Percentiles rank a stretch among this genome's conserved stretches.
Conservation (phyloP, 2,888 invertebrate genomes). For the Cheilosia vulpina region DNA sequence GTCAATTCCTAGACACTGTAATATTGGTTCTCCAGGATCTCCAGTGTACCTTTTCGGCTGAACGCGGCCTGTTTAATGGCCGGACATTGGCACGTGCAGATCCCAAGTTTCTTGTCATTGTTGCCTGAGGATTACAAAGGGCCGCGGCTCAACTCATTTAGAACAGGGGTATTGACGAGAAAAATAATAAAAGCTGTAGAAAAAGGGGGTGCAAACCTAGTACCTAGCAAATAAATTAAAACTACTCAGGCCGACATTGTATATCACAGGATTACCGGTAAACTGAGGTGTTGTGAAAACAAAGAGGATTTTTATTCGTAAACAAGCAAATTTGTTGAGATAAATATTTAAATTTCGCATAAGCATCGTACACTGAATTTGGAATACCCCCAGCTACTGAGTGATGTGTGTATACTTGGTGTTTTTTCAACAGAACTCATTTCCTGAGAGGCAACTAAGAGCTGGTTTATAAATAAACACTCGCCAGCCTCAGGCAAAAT, state of each 20-base stretch:
- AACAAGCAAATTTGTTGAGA: constrained; percentile 50
- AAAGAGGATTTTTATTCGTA: constrained; percentile 42
- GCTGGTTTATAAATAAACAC: constrained; percentile 58
- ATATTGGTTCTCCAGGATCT: too few species aligned
- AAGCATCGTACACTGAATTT: background rate
- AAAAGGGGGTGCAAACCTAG: too few species aligned
- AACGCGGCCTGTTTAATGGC: too few species aligned
- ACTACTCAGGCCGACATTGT: background rate
- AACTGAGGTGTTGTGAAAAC: constrained; percentile 60
- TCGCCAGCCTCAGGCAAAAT: constrained; percentile 10
- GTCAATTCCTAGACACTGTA: too few species aligned
- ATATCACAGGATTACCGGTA: constrained; percentile 15
- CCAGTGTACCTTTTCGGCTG: too few species aligned
- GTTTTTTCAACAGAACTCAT: constrained; percentile 58
- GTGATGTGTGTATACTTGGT: constrained; percentile 44
- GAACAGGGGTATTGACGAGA: too few species aligned
- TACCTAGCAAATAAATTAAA: background rate
- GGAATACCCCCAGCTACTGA: constrained; percentile 11
- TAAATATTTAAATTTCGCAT: constrained; percentile 56
- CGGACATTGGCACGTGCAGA: too few species aligned
- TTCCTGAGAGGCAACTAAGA: constrained; percentile 46
- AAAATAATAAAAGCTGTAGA: too few species aligned
- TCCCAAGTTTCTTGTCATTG: too few species aligned
- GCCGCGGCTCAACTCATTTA: too few species aligned
- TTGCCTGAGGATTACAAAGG: too few species aligned